A percentile compares a stretch with the other conserved stretches of the same genome.
Evolutionary conservation across 2,113 vertebrate species (phyloP).

Genomic region (Blennius ocellaris): DNA sequence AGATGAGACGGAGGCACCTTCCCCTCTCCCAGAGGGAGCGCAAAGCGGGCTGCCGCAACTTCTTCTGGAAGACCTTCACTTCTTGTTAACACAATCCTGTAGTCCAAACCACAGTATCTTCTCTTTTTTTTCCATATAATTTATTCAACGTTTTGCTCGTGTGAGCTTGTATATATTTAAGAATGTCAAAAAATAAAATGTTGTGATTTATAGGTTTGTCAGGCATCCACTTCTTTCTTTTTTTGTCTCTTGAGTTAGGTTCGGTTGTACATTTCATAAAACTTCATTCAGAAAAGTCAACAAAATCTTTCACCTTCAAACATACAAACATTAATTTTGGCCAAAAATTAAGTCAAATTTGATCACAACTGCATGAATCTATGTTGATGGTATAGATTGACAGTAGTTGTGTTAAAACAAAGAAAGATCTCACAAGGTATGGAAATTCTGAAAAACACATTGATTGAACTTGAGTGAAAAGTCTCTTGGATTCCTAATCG

Average conservation of each 20-base stretch:
- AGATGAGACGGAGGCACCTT: conserved; percentile 72
- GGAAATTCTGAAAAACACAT: neutral
- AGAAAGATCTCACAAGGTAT: no score
- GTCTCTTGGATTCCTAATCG: no score
- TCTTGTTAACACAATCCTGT: conserved; percentile 73
- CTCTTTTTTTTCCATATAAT: neutral
- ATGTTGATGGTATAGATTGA: no score
- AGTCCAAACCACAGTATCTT: neutral
- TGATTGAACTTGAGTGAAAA: neutral
- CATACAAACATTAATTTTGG: no score
- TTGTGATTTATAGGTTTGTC: conserved; percentile 19
- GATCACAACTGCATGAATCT: no score
- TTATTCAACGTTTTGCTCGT: neutral
- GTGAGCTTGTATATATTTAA: neutral
- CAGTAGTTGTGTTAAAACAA: no score
- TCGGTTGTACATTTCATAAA: neutral
- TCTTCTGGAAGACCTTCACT: conserved; percentile 89
- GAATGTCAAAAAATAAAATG: conserved; percentile 13
- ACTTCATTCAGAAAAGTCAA: neutral
- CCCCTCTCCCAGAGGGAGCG: conserved; percentile 77
- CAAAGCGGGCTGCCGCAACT: conserved; percentile 85
- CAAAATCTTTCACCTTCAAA: no score
- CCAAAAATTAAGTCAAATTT: no score
- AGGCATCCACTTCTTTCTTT: neutral
- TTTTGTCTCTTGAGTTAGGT: neutral